These are phyloP conservation scores for Rousettus leschenaultii DNA, from an alignment of 2,113 vertebrate species.

Conservation along the genomic window DNA sequence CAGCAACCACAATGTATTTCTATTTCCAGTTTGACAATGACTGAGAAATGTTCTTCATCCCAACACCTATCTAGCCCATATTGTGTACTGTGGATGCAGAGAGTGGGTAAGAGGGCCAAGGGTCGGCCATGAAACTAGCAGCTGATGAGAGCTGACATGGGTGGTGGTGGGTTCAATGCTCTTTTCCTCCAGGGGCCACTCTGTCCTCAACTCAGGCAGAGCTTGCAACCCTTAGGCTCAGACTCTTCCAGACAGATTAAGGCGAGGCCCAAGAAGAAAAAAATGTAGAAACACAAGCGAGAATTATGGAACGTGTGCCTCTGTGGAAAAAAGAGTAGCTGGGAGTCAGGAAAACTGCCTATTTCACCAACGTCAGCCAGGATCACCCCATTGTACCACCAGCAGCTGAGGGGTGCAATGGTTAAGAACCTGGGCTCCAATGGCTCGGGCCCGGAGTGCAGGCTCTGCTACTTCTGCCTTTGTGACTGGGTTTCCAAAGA, in stretches of 20 bases:
- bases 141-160: neutral
- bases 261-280: neutral
- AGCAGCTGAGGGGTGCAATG: neutral
- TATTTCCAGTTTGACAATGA: neutral
- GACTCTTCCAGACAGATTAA: neutral
- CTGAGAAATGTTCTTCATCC: neutral
- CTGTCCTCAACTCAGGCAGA: neutral
- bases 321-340: neutral
- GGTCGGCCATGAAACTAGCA: neutral
- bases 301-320: neutral
- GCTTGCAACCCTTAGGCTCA: neutral
- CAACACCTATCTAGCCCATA: neutral
- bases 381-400: neutral
- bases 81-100: neutral
- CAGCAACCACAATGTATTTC: neutral
- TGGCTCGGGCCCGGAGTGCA: neutral
- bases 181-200: neutral
- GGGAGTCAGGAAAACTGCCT: neutral
- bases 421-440: neutral
- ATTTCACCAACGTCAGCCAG: neutral
- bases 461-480: neutral
- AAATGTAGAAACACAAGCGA: neutral
- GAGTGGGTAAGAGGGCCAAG: neutral
- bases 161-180: neutral
- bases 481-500: neutral